Evolutionary conservation across 2,113 vertebrate genomes (phyloP).

Genomic region (Bos javanicus): DNA sequence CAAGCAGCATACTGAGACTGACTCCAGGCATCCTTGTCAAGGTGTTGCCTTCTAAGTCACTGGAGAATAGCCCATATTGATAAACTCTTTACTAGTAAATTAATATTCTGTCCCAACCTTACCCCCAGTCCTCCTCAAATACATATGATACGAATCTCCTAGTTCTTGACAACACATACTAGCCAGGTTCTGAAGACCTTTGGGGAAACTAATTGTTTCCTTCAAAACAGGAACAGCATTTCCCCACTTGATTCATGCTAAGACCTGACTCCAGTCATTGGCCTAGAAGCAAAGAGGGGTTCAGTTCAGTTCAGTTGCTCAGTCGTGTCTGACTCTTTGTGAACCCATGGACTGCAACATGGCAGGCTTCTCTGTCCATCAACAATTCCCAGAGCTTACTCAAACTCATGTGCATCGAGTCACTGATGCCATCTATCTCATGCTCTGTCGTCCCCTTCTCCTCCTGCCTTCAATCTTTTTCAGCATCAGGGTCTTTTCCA

Average conservation of each 20-base stretch:
- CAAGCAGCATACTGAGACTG: not conserved
- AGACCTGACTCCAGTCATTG: not conserved
- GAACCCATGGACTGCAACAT: not conserved
- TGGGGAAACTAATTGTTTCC: not conserved
- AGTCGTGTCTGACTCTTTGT: fast-evolving
- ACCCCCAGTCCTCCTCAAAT: not conserved
- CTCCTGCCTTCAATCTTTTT: not conserved
- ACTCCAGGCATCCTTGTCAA: not conserved
- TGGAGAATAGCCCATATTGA: not conserved
- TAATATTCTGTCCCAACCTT: not conserved
- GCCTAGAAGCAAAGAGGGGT: not conserved
- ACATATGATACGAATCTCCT: not conserved
- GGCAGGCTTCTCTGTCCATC: not conserved
- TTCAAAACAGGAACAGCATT: not conserved
- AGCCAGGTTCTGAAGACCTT: not conserved
- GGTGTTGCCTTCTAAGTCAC: not conserved
- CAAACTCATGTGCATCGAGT: not conserved
- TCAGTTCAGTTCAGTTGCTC: not conserved
- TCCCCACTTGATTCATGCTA: not conserved
- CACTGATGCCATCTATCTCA: not conserved
- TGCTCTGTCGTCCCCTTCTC: not conserved
- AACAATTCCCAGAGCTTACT: not conserved
- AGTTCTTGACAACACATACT: not conserved
- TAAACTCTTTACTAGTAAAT: not conserved
- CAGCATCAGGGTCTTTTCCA: not conserved